These are phyloP conservation scores for Halictus rubicundus DNA, from an alignment of 1,140 invertebrate species.

Conservation along the genomic window DNA sequence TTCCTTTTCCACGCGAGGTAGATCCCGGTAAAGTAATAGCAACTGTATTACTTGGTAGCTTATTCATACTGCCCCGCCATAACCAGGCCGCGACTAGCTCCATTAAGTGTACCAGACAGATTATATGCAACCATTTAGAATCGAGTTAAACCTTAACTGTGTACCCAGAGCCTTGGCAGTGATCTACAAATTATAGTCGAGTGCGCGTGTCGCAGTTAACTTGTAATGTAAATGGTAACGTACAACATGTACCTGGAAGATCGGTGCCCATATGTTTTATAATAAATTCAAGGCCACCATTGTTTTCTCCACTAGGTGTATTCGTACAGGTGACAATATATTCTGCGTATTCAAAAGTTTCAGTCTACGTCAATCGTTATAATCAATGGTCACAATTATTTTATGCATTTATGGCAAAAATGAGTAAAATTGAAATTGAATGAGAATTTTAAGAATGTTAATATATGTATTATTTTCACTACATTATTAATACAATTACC, in stretches of 20 bases:
- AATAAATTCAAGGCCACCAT: background rate
- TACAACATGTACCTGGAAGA: background rate
- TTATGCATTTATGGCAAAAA: too few species aligned
- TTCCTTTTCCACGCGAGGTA: background rate
- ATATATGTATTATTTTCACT: too few species aligned
- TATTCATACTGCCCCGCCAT: slow-evolving; percentile 3
- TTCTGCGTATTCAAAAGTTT: too few species aligned
- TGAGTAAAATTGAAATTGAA: too few species aligned
- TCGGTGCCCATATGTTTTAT: background rate
- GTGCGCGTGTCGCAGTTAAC: background rate
- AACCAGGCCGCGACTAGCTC: slow-evolving; percentile 5
- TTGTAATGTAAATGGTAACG: background rate
- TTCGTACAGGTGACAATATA: too few species aligned
- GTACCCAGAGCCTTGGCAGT: background rate
- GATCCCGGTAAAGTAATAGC: slow-evolving; percentile 6
- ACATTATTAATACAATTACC: too few species aligned
- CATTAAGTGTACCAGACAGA: slow-evolving; percentile 6
- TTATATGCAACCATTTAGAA: slow-evolving; percentile 3
- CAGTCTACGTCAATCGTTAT: too few species aligned
- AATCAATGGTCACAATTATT: too few species aligned
- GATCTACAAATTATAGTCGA: background rate
- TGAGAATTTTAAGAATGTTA: too few species aligned
- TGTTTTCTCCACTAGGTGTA: too few species aligned
- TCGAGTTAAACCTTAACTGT: slow-evolving; percentile 6
- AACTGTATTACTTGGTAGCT: slow-evolving; percentile 2